A percentile compares a stretch with the other conserved stretches of the same genome.
Evolutionary conservation across 2,113 vertebrate species (phyloP).

Genomic region (Nesogale talazaci): DNA sequence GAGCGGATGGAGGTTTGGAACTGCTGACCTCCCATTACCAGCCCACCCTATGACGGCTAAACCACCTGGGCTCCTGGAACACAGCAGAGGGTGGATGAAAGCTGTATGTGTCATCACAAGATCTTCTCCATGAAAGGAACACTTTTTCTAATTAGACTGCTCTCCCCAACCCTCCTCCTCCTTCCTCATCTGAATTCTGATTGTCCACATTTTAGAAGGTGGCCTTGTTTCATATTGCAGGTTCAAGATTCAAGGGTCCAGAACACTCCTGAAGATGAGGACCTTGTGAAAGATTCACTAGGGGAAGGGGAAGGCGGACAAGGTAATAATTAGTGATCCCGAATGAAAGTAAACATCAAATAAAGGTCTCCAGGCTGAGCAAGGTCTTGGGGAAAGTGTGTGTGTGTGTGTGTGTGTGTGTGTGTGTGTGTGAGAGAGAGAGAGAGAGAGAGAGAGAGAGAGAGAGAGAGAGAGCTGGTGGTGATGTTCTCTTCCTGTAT

Average conservation of each 20-base stretch:
- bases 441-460: no score
- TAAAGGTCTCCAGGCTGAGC: slow-evolving; percentile 15
- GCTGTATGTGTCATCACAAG: no score
- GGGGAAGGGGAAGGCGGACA: neutral
- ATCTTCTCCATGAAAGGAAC: neutral
- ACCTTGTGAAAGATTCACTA: neutral
- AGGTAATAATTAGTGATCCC: slow-evolving; percentile 27
- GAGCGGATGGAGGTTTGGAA: no score
- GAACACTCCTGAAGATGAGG: slow-evolving; percentile 14
- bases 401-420: no score
- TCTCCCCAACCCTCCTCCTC: neutral
- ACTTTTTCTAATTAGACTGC: neutral
- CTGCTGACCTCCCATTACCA: no score
- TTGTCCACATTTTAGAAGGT: slow-evolving; percentile 6
- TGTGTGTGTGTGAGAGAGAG: no score
- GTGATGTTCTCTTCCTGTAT: slow-evolving; percentile 75
- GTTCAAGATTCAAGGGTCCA: neutral
- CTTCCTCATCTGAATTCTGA: slow-evolving; percentile 31
- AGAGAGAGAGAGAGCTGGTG: neutral
- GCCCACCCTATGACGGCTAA: no score
- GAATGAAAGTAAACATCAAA: slow-evolving; percentile 22
- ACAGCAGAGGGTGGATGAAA: no score
- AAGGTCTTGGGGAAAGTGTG: slow-evolving; percentile 54
- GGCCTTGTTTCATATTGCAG: slow-evolving; percentile 14
- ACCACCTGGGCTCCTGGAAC: no score